A percentile compares a stretch with the other conserved stretches of the same genome.
Conservation (phyloP, 2,888 invertebrate species). For the Drosophila nigricruria region DNA sequence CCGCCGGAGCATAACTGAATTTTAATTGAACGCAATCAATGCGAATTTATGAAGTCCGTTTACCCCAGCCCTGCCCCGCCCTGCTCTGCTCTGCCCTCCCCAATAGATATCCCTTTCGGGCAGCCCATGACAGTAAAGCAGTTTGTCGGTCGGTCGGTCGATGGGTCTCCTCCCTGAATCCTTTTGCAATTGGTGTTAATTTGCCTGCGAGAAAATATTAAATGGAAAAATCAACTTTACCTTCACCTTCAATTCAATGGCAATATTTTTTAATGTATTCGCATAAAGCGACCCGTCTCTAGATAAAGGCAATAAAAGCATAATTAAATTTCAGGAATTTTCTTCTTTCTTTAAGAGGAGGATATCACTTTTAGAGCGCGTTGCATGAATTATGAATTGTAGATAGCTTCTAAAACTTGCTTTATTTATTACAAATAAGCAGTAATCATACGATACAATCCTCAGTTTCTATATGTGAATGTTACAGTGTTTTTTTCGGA, state of each 20-base stretch:
- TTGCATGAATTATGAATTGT: too few species aligned
- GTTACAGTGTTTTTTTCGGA: too few species aligned
- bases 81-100: not conserved
- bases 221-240: slow-evolving; percentile 70
- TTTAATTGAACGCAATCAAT: slow-evolving; percentile 86
- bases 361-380: not conserved
- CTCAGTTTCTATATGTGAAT: too few species aligned
- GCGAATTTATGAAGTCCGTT: slow-evolving; percentile 81
- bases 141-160: slow-evolving; percentile 36
- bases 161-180: slow-evolving; percentile 40
- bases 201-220: slow-evolving; percentile 71
- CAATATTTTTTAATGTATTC: slow-evolving; percentile 4
- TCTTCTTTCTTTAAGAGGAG: not conserved
- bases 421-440: too few species aligned
- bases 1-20: slow-evolving; percentile 84
- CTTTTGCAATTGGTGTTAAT: slow-evolving; percentile 67
- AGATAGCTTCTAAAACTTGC: too few species aligned
- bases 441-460: too few species aligned
- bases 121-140: slow-evolving; percentile 44
- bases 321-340: slow-evolving; percentile 70
- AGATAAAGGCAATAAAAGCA: slow-evolving; percentile 52
- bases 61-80: not conserved
- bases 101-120: slow-evolving; percentile 9
- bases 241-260: slow-evolving; percentile 60
- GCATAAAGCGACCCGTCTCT: slow-evolving; percentile 8